A percentile compares a stretch with the other conserved stretches of the same genome.
Conservation (phyloP, 2,113 vertebrate genomes). For the Lycocorax pyrrhopterus region DNA sequence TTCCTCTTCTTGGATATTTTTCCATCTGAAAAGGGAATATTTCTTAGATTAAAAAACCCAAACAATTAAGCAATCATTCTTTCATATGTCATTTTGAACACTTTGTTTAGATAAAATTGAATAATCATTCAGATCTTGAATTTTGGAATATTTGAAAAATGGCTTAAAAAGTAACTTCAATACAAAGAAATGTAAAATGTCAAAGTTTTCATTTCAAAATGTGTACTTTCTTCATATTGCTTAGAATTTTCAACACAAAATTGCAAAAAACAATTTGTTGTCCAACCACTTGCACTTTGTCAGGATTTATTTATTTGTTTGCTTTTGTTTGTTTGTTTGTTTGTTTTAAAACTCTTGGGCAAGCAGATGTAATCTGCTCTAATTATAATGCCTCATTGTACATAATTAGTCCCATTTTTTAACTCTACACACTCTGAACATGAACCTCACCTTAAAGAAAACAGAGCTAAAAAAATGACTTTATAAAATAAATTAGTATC, state of each 20-base stretch:
- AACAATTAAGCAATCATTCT: not conserved
- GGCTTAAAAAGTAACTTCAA: not conserved
- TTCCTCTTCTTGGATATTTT: not conserved
- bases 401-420: not conserved
- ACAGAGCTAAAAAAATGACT: not conserved
- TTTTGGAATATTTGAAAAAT: not conserved
- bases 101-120: not conserved
- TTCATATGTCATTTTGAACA: not conserved
- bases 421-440: not conserved
- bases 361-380: not conserved
- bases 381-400: not conserved
- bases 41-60: not conserved
- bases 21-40: not conserved
- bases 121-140: not conserved
- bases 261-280: not conserved
- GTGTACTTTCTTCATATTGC: not conserved
- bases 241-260: not conserved
- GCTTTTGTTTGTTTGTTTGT: not conserved
- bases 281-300: not conserved
- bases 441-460: not conserved
- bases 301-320: not conserved
- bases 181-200: not conserved
- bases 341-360: not conserved
- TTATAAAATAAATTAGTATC: not conserved
- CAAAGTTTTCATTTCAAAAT: not conserved